A percentile compares a stretch with the other conserved stretches of the same genome.
Evolutionary conservation across 1,140 invertebrate genomes (phyloP).

Genomic region (Phenacoccus solenopsis): DNA sequence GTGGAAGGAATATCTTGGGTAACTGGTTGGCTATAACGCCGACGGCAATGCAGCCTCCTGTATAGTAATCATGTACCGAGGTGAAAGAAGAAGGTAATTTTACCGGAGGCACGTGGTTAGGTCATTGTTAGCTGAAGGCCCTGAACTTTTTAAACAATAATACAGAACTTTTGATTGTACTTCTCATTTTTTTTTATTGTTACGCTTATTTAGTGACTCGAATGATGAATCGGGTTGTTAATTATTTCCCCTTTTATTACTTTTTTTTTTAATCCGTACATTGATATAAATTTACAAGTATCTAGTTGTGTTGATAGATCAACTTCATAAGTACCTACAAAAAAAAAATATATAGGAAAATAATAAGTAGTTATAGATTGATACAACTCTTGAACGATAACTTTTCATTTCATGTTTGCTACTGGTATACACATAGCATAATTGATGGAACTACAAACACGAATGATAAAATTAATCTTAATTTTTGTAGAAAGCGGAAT

Average conservation of each 20-base stretch:
- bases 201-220: not conserved
- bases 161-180: not conserved
- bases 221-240: not conserved
- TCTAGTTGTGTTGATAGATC: no score
- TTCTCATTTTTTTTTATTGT: not conserved
- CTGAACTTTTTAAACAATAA: not conserved
- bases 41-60: not conserved
- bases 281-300: not conserved
- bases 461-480: no score
- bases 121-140: not conserved
- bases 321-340: no score
- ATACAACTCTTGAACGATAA: no score
- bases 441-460: no score
- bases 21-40: not conserved
- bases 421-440: no score
- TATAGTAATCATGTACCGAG: not conserved
- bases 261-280: not conserved
- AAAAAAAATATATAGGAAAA: no score
- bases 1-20: not conserved
- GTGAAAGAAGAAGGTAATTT: not conserved
- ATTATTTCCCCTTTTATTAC: not conserved
- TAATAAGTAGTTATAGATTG: no score
- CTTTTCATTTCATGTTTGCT: no score
- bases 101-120: not conserved
- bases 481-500: no score